phyloP scores from a whole-genome alignment of 2,888 invertebrate genomes.

The Nowickia ferox region DNA sequence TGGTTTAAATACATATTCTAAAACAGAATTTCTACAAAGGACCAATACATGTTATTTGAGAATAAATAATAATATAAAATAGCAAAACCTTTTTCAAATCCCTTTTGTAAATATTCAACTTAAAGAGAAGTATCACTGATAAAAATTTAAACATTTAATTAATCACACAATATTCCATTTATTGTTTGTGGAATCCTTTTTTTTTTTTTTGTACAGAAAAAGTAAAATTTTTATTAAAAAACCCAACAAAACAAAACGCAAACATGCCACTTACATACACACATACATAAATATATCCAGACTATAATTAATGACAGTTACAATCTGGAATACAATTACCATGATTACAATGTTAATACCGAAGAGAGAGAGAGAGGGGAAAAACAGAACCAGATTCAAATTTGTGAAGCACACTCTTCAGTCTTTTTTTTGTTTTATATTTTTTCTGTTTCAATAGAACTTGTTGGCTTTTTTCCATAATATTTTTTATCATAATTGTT shows the following conservation, averaged over 20 bases:
- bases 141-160: constrained; percentile 73
- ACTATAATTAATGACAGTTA: constrained; percentile 83
- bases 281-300: constrained; percentile 76
- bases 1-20: no score
- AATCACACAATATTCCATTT: constrained; percentile 67
- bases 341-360: constrained; percentile 44
- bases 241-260: constrained; percentile 46
- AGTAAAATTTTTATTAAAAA: constrained; percentile 56
- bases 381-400: constrained; percentile 42
- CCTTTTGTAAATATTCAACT: constrained; percentile 83
- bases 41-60: no score
- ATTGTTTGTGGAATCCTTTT: constrained; percentile 28
- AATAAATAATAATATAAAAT: not conserved
- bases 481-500: constrained; percentile 25
- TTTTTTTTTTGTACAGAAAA: constrained; percentile 29
- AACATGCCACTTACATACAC: constrained; percentile 7
- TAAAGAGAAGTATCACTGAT: constrained; percentile 77
- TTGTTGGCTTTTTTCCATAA: constrained; percentile 49
- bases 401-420: constrained; percentile 67
- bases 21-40: no score
- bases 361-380: not conserved
- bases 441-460: constrained; percentile 54
- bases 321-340: constrained; percentile 76
- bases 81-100: not conserved
- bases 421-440: constrained; percentile 24